Base-by-base conservation (phyloP, 2,797 vertebrate genomes). In the Myotis pilosus region DNA sequence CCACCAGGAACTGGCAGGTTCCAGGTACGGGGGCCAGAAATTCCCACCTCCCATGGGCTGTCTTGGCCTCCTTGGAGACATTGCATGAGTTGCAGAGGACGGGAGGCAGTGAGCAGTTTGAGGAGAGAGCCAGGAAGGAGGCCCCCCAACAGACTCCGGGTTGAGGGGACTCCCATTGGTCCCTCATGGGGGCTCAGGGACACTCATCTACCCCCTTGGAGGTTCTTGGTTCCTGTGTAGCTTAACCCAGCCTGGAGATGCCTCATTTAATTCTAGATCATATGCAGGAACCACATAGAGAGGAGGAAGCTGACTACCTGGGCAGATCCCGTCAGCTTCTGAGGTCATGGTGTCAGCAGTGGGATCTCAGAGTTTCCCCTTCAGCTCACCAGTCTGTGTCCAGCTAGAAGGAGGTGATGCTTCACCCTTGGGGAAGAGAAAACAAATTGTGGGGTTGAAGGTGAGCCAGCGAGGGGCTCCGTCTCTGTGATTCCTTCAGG, bases 281-380 rank as follows among this genome's bases (percentile, higher is more conserved):
- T 0, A 1, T 3, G 41, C 1, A 66, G 36, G 71, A 72, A 68
- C 19, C 19, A 7, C 16, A 8, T 38, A 44, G 41, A 55, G 22
- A 66, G 33, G 6, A 38, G 62, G 30, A 12, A 36, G 25, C 1
- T n/a, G 47, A 8, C 8, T 91, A 96, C 95, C 93, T 94, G 49
- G 4, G 41, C 15, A 0, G 25, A 2, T 4, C 6, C 2, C 1
- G 0, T 3, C 0, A n/a, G 5, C 28, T 25, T 11, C 53, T 20
- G 47, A 7, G 57, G 4, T 3, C 89, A 82, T 86, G 83, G 49
- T 2, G 15, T 19, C 76, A 22, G 49, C 62, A 1, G 62, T 8
- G 0, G 20, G 4, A 3, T 76, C 30, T 41, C 33, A 22, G 69
- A 17, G n/a, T 1, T 62, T 28, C 51, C 60, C 25, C 62, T 23